A percentile compares a stretch with the other conserved stretches of the same genome.
Conservation (phyloP, 2,797 vertebrate genomes). For the Crypturellus tataupa region DNA sequence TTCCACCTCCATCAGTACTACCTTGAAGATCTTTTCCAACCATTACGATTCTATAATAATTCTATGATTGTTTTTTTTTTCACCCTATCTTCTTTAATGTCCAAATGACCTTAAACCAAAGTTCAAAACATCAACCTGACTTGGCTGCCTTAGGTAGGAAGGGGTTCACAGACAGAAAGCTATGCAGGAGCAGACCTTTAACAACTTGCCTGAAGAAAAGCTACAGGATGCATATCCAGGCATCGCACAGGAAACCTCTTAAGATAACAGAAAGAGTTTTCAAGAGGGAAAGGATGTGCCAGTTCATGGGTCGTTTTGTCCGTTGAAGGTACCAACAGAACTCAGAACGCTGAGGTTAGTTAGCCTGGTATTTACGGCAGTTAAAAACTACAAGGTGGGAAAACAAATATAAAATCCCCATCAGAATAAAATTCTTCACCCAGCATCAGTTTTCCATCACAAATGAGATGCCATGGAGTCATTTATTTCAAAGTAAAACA, state of each 20-base stretch:
- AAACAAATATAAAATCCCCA: not conserved
- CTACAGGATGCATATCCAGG: not conserved
- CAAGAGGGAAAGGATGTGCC: not conserved
- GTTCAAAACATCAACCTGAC: not conserved
- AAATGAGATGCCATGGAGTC: fast-evolving
- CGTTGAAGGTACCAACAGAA: not conserved
- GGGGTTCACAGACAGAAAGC: not conserved
- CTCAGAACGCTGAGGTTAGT: not conserved
- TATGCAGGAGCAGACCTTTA: not conserved
- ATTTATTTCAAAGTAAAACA: not conserved
- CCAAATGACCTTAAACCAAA: not conserved
- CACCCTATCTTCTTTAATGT: not conserved
- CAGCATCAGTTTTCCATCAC: not conserved
- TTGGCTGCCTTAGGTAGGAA: not conserved
- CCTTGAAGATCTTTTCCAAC: too few relatives aligned
- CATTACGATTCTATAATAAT: too few relatives aligned
- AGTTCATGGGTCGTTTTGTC: not conserved
- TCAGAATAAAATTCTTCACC: not conserved
- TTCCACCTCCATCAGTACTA: not conserved
- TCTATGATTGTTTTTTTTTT: not conserved
- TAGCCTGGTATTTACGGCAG: not conserved
- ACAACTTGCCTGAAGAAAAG: not conserved
- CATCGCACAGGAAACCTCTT: not conserved
- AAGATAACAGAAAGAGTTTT: not conserved
- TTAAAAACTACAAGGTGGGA: not conserved